Evolutionary conservation across 2,888 invertebrate genomes (phyloP), one percentile per base, ranked within the genome.

Genomic region (Rhodophaea formosa): DNA sequence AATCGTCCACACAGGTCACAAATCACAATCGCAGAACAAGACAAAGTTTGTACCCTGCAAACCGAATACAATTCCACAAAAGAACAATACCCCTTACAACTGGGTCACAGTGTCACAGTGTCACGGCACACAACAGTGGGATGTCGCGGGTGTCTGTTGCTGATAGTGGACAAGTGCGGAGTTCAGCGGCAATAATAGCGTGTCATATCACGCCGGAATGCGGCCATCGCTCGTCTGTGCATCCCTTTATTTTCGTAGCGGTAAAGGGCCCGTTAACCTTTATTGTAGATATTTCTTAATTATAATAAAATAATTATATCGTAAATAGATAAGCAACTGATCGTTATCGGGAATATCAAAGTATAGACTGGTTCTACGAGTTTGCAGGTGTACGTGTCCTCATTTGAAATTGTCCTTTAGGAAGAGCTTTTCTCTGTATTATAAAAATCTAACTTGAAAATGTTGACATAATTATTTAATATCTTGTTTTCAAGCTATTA

Each of bases 41-140:
- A 12, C 8, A 12, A 35, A 35, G 35, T 42, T 43, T 49, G 47
- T 46, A 16, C 10, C 49, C 17, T 32, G 14, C 15, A n/a, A 23
- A 39, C 35, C 35, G 46, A 49, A 47, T 39, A 56, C 51, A 55
- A 55, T 52, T 42, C 16, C 45, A 81, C 75, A 78, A 78, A 69
- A 75, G 78, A 74, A 86, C 84, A 85, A 84, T 79, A 77, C 75
- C 63, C 63, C 56, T 49, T 58, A 61, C 75, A 87, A 84, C 73
- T 87, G 74, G 88, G 88, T 83, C 83, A 86, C 63, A 79, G 77
- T 80, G 84, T 78, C 79, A 72, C 64, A 23, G 23, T 23, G 64
- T 63, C 62, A 66, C 63, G 57, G 59, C 57, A 63, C 62, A 66
- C 63, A 58, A 59, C 57, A 63, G 60, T 59, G 58, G 56, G 58